Evolutionary conservation across 2,888 invertebrate species (phyloP).

Genomic region (Pelosia muscerda): DNA sequence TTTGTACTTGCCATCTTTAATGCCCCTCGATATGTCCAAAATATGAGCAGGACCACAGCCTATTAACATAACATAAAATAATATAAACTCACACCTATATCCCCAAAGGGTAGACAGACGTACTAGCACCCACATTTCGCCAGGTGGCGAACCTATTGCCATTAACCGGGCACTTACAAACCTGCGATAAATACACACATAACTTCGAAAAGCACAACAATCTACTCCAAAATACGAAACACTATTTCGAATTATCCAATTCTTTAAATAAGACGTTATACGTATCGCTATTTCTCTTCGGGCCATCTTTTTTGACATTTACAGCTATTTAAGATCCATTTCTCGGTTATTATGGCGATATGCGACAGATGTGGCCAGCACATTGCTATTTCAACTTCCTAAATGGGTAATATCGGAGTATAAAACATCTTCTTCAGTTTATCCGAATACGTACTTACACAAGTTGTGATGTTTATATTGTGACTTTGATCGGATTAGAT

Average conservation of each 20-base stretch:
- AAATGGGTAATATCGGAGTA: slow-evolving; percentile 8
- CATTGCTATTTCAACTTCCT: background rate
- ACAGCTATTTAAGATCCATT: slow-evolving; percentile 10
- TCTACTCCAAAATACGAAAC: background rate
- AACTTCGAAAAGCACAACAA: too few species aligned
- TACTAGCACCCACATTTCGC: too few species aligned
- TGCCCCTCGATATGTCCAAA: background rate
- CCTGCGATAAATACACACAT: too few species aligned
- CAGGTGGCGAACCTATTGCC: too few species aligned
- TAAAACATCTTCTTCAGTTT: slow-evolving; percentile 3
- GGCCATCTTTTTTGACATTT: background rate
- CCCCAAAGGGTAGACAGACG: too few species aligned
- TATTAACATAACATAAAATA: too few species aligned
- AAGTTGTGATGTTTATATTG: too few species aligned
- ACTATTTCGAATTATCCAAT: background rate
- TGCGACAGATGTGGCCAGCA: slow-evolving; percentile 9
- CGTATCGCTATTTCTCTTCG: background rate
- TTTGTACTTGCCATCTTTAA: background rate
- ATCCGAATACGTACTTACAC: background rate
- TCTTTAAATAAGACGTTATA: slow-evolving; percentile 7
- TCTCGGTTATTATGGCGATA: slow-evolving; percentile 8
- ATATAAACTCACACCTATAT: too few species aligned
- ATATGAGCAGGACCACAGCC: background rate
- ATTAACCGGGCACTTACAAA: too few species aligned
- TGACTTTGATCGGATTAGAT: too few species aligned